phyloP scores from a whole-genome alignment of 1,140 invertebrate species.

The Paralvinella palmiformis region DNA sequence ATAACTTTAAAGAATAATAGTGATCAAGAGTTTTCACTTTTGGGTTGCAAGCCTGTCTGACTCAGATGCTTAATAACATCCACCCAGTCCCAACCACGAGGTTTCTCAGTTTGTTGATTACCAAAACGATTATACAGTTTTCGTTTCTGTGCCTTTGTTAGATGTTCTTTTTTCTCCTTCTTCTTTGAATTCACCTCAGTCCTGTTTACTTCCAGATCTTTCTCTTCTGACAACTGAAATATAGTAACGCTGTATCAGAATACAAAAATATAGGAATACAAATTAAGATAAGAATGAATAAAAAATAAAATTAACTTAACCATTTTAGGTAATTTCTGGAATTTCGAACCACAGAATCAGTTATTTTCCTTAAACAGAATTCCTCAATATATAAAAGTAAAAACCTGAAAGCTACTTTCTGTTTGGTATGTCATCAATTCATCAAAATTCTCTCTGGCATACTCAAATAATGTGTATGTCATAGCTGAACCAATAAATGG shows the following conservation, averaged over 20 bases:
- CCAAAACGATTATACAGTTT: conserved; percentile 61
- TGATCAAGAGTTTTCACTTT: too few species aligned
- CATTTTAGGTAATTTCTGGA: too few species aligned
- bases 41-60: too few species aligned
- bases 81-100: conserved; percentile 88
- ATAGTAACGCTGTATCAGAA: background rate
- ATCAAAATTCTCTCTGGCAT: conserved; percentile 72
- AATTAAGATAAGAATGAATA: too few species aligned
- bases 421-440: conserved; percentile 67
- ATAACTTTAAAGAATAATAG: too few species aligned
- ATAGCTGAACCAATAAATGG: conserved; percentile 79
- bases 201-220: background rate
- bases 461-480: conserved; percentile 92
- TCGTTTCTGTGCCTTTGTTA: conserved; percentile 88
- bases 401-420: too few species aligned
- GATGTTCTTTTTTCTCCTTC: conserved; percentile 52
- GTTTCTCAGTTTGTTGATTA: conserved; percentile 74
- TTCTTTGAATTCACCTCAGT: too few species aligned
- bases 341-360: too few species aligned
- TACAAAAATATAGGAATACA: background rate
- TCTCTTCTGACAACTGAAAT: background rate
- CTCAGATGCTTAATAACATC: conserved; percentile 91
- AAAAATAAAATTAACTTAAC: too few species aligned
- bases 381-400: too few species aligned
- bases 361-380: too few species aligned